Evolutionary conservation across 2,888 invertebrate species (phyloP), one percentile per base, ranked within the genome.

Genomic region (Monoplex corrugatus): DNA sequence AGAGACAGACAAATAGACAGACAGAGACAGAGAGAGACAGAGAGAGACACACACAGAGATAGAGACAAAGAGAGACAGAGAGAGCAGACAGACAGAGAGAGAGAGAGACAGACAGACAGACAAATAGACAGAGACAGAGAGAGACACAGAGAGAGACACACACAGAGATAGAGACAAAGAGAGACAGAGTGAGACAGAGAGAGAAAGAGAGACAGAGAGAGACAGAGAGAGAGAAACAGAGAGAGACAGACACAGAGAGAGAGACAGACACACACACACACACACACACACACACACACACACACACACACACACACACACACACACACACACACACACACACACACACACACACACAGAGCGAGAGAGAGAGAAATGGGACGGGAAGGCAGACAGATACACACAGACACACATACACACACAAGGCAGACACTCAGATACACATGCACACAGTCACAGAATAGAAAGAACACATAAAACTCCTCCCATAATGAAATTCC

Each of bases 281-380:
- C 63, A 28, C 35, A 1, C 78, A 78, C 43, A 32, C 28, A 75
- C 78, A 35, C 78, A n/a, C 78, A 35, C 40, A 10, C 38, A 5
- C 78, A 78, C 78, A 35, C 78, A 78, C 78, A 78, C 78, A 78
- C 32, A n/a, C 35, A 78, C 78, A 78, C 78, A n/a, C n/a, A n/a
- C 2, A 1, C 6, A 63, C 63, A 28, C 63, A 23, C 63, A 28
- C 63, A 23, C 63, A 28, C 63, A 28, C 2, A 28, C 63, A 68
- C 63, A 68, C 63, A 68, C 63, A 68, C 2, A 68, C 63, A 68
- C 28, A 68, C 63, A 68, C 63, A 68, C 63, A 50, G 63, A 6
- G n/a, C 63, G 10, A 8, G n/a, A n/a, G n/a, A n/a, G n/a, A n/a
- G n/a, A n/a, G n/a, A n/a, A n/a, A n/a, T n/a, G n/a, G n/a, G n/a